phyloP scores from a whole-genome alignment of 2,888 invertebrate genomes.

The Lacanobia oleracea region DNA sequence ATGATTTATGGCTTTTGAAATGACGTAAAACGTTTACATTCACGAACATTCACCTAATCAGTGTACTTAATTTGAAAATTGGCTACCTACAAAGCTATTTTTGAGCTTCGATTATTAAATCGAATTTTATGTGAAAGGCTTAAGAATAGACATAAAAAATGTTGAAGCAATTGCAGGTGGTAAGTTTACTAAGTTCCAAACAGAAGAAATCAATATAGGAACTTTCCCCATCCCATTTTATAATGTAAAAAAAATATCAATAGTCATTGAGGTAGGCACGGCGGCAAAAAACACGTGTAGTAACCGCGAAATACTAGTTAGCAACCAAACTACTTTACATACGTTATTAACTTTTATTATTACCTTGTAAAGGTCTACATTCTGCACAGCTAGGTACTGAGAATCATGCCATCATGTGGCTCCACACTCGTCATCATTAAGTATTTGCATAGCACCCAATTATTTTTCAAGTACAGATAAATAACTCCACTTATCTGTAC shows the following conservation, averaged over 20 bases:
- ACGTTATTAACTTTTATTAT: background rate
- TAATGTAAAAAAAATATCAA: too few species aligned
- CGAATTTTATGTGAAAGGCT: background rate
- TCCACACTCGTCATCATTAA: background rate
- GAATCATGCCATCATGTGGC: background rate
- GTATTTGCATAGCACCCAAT: constrained; percentile 9
- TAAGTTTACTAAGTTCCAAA: too few species aligned
- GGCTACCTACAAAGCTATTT: background rate
- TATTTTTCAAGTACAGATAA: constrained; percentile 5
- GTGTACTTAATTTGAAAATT: background rate
- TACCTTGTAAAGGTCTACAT: background rate
- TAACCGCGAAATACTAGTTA: too few species aligned
- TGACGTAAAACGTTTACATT: constrained; percentile 12
- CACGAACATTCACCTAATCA: background rate
- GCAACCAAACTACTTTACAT: too few species aligned
- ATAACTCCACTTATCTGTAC: constrained; percentile 18
- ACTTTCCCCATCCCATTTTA: too few species aligned
- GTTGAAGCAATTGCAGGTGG: too few species aligned
- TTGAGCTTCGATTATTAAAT: too few species aligned
- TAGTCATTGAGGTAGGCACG: too few species aligned
- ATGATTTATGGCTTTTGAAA: constrained; percentile 11
- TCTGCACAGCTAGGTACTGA: background rate
- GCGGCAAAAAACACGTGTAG: too few species aligned
- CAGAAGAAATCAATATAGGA: too few species aligned
- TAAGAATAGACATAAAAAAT: too few species aligned